Evolutionary conservation across 1,140 invertebrate species (phyloP).

Genomic region (Drosophila albomicans): DNA sequence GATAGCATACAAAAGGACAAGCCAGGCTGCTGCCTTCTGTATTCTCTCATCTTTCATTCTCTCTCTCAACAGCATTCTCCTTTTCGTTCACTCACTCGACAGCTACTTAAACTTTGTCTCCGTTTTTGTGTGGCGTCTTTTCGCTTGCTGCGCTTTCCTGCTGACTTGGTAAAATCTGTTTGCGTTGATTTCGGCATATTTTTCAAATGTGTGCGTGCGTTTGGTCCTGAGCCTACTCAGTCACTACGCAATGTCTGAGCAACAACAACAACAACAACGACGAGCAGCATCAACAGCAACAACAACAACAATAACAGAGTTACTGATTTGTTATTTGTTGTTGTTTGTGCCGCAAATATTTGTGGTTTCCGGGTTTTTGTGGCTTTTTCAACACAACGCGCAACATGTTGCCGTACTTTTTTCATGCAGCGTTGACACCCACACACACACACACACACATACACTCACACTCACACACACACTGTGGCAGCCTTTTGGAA

Average conservation of each 20-base stretch:
- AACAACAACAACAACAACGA: conserved; percentile 11
- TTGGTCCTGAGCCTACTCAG: conserved; percentile 44
- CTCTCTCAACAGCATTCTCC: conserved; percentile 5
- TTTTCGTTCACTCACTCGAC: background rate
- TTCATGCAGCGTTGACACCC: conserved; percentile 37
- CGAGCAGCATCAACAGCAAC: conserved; percentile 1
- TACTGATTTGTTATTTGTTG: conserved; percentile 37
- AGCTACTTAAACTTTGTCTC: conserved; percentile 41
- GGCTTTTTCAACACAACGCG: conserved; percentile 57
- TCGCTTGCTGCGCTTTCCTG: conserved; percentile 62
- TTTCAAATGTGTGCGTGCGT: conserved; percentile 70
- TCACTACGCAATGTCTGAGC: conserved; percentile 59
- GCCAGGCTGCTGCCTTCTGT: conserved; percentile 4
- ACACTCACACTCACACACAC: conserved; percentile 9
- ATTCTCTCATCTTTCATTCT: conserved; percentile 5
- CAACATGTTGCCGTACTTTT: conserved; percentile 57
- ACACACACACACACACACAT: conserved; percentile 31
- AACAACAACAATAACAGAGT: background rate
- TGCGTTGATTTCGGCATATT: conserved; percentile 84
- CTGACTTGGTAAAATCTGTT: conserved; percentile 79
- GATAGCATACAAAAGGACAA: conserved; percentile 45
- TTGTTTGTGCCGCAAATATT: conserved; percentile 74
- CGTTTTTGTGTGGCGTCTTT: conserved; percentile 19
- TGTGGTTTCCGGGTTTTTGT: conserved; percentile 80
- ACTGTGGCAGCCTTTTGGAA: conserved; percentile 26